Percentiles rank a stretch among this genome's conserved stretches.
Conservation (phyloP, 2,113 vertebrate genomes). For the Orcinus orca region DNA sequence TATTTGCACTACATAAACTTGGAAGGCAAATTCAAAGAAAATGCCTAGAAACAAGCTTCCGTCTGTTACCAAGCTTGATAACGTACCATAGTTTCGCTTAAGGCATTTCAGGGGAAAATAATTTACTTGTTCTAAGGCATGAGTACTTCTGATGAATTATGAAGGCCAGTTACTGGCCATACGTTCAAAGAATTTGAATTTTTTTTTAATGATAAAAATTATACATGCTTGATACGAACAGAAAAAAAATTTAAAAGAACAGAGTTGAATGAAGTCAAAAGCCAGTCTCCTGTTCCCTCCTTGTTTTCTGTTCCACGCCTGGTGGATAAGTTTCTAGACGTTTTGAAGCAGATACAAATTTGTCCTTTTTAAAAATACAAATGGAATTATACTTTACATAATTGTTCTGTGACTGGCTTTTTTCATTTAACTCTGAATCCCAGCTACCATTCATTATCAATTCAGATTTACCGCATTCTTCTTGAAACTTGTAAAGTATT, state of each 20-base stretch:
- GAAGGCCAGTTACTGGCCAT: conserved; percentile 75
- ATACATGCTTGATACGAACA: conserved; percentile 55
- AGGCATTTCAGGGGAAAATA: conserved; percentile 64
- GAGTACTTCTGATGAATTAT: conserved; percentile 69
- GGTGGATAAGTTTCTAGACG: background rate
- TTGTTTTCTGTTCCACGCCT: background rate
- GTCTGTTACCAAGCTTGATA: conserved; percentile 60
- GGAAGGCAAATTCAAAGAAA: conserved; percentile 71
- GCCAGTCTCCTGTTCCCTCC: background rate
- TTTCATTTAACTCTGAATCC: background rate
- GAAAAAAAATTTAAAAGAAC: background rate
- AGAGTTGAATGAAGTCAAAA: background rate
- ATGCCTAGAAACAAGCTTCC: conserved; percentile 66
- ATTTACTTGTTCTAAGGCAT: conserved; percentile 59
- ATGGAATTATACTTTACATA: background rate
- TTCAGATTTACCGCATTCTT: background rate
- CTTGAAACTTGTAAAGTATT: background rate
- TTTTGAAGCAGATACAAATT: background rate
- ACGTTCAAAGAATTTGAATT: conserved; percentile 48
- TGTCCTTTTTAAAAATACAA: background rate
- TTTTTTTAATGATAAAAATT: conserved; percentile 52
- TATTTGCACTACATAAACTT: conserved; percentile 1
- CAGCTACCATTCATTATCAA: background rate
- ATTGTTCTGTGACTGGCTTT: background rate
- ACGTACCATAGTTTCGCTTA: conserved; percentile 57